Percentiles rank a stretch among this genome's conserved stretches.
Conservation (phyloP, 37 sponge, comb jelly and placozoan genomes). For the Lycopodina hypogea region DNA sequence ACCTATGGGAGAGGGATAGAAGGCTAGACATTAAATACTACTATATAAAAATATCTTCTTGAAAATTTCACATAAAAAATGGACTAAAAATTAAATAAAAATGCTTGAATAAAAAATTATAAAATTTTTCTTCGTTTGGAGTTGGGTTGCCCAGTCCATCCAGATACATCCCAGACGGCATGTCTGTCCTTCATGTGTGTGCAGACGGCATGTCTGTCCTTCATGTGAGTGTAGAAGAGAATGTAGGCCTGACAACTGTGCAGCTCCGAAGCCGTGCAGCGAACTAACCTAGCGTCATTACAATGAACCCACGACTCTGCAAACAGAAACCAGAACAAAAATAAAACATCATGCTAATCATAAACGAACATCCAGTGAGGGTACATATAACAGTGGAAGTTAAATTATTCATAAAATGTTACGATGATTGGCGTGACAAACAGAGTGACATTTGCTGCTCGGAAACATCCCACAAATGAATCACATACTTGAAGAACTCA, state of each 20-base stretch:
- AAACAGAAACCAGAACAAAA: neutral
- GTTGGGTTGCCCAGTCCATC: neutral
- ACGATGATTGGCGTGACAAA: too few species aligned
- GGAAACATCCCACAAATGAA: too few species aligned
- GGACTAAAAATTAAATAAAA: neutral
- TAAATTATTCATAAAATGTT: too few species aligned
- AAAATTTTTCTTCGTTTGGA: neutral
- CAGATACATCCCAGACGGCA: too few species aligned
- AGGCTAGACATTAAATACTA: too few species aligned
- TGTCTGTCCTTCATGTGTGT: neutral
- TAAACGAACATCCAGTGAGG: too few species aligned
- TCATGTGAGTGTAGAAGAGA: slow-evolving; percentile 51
- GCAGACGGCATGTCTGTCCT: slow-evolving; percentile 23
- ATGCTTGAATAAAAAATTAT: neutral
- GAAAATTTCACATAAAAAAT: neutral
- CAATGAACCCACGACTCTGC: slow-evolving; percentile 77
- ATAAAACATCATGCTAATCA: too few species aligned
- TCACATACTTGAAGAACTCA: too few species aligned
- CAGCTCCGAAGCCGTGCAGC: slow-evolving; percentile 52
- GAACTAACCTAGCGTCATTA: slow-evolving; percentile 60
- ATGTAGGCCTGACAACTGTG: slow-evolving; percentile 65
- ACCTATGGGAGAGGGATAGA: too few species aligned
- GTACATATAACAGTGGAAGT: too few species aligned
- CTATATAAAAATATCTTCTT: neutral
- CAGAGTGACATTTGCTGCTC: too few species aligned